phyloP scores from a whole-genome alignment of 2,113 vertebrate species.

The Crotalus viridis region DNA sequence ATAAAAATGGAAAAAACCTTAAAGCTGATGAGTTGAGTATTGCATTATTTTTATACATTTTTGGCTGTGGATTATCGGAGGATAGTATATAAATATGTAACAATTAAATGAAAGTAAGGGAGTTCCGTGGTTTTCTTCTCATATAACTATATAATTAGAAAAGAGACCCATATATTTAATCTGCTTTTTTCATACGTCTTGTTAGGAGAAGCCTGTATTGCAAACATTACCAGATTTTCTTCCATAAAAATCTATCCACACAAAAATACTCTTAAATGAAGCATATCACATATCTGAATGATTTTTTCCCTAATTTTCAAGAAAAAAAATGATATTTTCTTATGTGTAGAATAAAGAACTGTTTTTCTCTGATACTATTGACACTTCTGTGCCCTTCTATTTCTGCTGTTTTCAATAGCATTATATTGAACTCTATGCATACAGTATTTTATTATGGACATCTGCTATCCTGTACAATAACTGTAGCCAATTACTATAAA shows the following conservation, averaged over 20 bases:
- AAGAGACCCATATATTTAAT: neutral
- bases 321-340: neutral
- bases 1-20: neutral
- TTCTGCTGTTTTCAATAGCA: slow-evolving; percentile 15
- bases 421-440: slow-evolving; percentile 9
- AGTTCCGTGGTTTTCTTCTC: neutral
- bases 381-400: fast-evolving
- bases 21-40: neutral
- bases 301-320: neutral
- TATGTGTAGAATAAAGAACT: neutral
- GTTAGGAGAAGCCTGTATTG: neutral
- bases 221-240: neutral
- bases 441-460: slow-evolving; percentile 22
- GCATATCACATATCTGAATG: neutral
- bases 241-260: neutral
- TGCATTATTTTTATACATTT: neutral
- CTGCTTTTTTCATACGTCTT: neutral
- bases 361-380: neutral
- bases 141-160: neutral
- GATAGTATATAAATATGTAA: neutral
- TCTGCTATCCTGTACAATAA: slow-evolving; percentile 18
- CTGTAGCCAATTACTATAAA: slow-evolving; percentile 10
- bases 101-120: neutral
- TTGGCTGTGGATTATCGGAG: neutral
- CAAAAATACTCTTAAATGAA: neutral